Conservation (phyloP, 2,888 invertebrate genomes). For the Cephus sareptanus region DNA sequence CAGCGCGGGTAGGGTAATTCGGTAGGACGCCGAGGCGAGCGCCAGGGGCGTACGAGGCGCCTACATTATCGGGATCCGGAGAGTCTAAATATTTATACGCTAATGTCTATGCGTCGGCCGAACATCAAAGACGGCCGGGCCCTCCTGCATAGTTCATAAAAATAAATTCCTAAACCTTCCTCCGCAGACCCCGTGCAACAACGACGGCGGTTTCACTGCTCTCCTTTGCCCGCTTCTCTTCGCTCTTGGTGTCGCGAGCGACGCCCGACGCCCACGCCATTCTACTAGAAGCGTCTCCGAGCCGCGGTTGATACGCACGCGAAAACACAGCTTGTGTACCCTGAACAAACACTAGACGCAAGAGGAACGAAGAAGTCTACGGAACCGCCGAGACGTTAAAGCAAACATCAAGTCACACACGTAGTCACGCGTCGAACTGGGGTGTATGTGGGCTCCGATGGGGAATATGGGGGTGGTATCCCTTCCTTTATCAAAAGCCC, state of each 20-base stretch:
- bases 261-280: not conserved
- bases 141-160: conserved; percentile 58
- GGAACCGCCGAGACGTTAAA: conserved; percentile 60
- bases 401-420: conserved; percentile 60
- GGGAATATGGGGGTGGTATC: no score
- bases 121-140: conserved; percentile 60
- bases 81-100: conserved; percentile 62
- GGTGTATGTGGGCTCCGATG: not conserved
- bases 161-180: conserved; percentile 56
- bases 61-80: conserved; percentile 46
- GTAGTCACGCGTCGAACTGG: conserved; percentile 44
- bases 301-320: conserved; percentile 47
- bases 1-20: no score
- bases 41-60: conserved; percentile 33
- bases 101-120: conserved; percentile 54
- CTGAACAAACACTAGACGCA: conserved; percentile 53
- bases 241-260: conserved; percentile 13
- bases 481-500: no score
- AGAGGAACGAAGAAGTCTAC: conserved; percentile 33
- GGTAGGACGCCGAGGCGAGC: no score
- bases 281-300: conserved; percentile 16
- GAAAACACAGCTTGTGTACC: conserved; percentile 62
- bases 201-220: not conserved
- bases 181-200: not conserved
- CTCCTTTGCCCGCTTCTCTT: conserved; percentile 11